These are phyloP conservation scores for Drosophila watanabei DNA, from an alignment of 1,140 invertebrate genomes.

Conservation along the genomic window DNA sequence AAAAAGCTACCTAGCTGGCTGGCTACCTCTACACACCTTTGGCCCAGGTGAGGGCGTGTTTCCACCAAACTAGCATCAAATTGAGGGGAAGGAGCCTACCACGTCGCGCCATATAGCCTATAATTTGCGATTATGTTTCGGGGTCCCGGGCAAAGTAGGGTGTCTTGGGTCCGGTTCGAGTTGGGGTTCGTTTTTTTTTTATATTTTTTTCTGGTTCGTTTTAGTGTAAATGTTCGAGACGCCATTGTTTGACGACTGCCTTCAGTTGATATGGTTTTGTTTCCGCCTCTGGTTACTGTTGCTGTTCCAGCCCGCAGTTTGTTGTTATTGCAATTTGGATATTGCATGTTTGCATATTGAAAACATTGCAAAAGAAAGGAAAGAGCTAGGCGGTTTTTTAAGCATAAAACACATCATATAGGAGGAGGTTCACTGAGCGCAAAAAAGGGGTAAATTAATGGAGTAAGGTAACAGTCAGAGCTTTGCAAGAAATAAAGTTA, in stretches of 20 bases:
- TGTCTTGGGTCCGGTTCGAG: slow-evolving; percentile 15
- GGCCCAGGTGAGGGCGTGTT: slow-evolving; percentile 23
- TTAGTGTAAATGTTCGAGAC: slow-evolving; percentile 3
- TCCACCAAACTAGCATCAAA: slow-evolving; percentile 66
- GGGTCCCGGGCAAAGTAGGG: slow-evolving; percentile 44
- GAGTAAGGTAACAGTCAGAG: not conserved
- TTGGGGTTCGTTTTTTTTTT: slow-evolving; percentile 3
- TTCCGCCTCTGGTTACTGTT: slow-evolving; percentile 19
- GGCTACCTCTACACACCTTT: slow-evolving; percentile 6
- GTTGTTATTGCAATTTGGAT: slow-evolving; percentile 78
- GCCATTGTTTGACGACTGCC: slow-evolving; percentile 50
- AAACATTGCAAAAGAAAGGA: slow-evolving; percentile 67
- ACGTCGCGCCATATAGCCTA: slow-evolving; percentile 74
- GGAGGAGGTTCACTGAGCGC: not conserved
- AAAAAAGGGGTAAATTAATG: not conserved
- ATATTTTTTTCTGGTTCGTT: not conserved
- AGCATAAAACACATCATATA: slow-evolving; percentile 43
- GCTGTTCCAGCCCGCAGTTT: slow-evolving; percentile 5
- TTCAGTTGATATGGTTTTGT: slow-evolving; percentile 45
- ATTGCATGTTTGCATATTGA: slow-evolving; percentile 83
- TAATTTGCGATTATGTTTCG: slow-evolving; percentile 83
- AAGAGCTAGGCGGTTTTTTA: slow-evolving; percentile 45
- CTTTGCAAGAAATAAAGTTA: fast-evolving
- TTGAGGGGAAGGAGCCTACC: slow-evolving; percentile 40
- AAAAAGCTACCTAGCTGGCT: slow-evolving; percentile 47